These are phyloP conservation scores for Arctia plantaginis DNA, from an alignment of 2,888 invertebrate species.

Conservation along the genomic window DNA sequence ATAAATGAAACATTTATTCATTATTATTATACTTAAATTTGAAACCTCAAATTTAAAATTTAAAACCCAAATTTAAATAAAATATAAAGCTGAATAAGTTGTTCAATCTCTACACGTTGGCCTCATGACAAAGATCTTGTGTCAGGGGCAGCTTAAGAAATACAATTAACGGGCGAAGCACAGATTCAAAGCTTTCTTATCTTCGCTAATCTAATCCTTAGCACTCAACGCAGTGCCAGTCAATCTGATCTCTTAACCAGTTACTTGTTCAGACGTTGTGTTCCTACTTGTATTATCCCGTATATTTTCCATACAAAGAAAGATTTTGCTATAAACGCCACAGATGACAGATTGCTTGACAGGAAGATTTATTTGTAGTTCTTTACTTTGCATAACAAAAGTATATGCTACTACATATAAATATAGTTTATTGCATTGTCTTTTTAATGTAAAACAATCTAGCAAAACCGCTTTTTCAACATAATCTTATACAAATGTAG, in stretches of 20 bases:
- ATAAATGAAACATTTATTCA: background rate
- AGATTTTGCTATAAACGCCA: background rate
- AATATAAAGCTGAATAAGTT: background rate
- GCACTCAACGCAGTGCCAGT: background rate
- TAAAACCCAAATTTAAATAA: no score
- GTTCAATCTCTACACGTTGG: background rate
- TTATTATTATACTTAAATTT: background rate
- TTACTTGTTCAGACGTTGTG: background rate
- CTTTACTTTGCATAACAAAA: background rate
- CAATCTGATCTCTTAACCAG: background rate
- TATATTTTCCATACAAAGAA: background rate
- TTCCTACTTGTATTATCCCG: background rate
- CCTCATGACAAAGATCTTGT: background rate
- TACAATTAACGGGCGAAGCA: background rate
- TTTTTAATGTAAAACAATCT: background rate
- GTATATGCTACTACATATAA: background rate
- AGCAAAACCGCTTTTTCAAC: background rate
- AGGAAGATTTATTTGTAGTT: background rate
- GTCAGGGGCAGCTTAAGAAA: background rate
- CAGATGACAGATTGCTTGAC: background rate
- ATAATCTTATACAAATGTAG: constrained; percentile 7
- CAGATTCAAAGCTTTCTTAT: background rate
- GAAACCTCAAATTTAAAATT: no score
- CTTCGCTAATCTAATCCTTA: background rate
- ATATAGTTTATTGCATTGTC: background rate